Evolutionary conservation across 2,113 vertebrate genomes (phyloP).

Genomic region (Barbus barbus): DNA sequence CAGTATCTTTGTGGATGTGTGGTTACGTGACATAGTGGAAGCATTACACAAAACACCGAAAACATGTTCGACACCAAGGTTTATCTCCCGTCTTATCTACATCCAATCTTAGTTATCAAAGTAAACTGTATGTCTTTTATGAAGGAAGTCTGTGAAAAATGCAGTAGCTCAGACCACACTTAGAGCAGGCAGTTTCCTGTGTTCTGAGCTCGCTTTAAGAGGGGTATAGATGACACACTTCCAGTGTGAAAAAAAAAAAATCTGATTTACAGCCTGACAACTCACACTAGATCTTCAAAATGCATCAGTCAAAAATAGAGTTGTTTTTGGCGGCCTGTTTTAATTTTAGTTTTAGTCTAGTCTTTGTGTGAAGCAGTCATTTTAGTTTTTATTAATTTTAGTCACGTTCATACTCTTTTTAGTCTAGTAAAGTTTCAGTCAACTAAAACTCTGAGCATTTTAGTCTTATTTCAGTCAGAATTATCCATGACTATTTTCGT

Average conservation of each 20-base stretch:
- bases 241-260: not conserved
- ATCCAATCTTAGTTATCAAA: not conserved
- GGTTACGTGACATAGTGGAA: not conserved
- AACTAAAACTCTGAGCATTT: too few relatives aligned
- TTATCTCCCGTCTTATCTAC: not conserved
- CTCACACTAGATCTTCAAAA: not conserved
- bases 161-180: not conserved
- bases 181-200: slow-evolving; percentile 3
- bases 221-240: not conserved
- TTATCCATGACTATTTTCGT: too few relatives aligned
- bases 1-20: not conserved
- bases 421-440: too few relatives aligned
- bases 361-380: too few relatives aligned
- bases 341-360: too few relatives aligned
- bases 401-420: too few relatives aligned
- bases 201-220: not conserved
- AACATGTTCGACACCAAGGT: not conserved
- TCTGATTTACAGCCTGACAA: not conserved
- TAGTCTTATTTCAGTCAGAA: too few relatives aligned
- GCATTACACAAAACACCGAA: not conserved
- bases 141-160: slow-evolving; percentile 12
- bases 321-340: too few relatives aligned
- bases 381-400: too few relatives aligned
- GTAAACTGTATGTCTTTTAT: not conserved
- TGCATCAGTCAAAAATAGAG: too few relatives aligned